A percentile compares a stretch with the other conserved stretches of the same genome.
Conservation (phyloP, 2,797 vertebrate species). For the Protosalanx chinensis region DNA sequence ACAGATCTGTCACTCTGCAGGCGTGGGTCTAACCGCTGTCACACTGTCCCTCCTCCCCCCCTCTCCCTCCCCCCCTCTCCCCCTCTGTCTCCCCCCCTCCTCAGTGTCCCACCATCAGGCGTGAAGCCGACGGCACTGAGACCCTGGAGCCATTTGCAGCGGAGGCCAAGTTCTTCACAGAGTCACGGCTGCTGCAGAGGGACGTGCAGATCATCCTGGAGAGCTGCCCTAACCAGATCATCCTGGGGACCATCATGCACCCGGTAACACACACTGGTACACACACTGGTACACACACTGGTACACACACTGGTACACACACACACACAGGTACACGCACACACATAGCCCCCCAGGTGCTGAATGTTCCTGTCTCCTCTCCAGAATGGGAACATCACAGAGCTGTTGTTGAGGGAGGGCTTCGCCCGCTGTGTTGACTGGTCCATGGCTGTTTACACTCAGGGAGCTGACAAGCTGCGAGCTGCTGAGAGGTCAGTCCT, state of each 20-base stretch:
- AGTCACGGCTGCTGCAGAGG: constrained; percentile 91
- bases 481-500: constrained; percentile 84
- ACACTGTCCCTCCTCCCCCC: background rate
- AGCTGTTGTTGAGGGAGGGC: constrained; percentile 91
- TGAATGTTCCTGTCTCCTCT: constrained; percentile 1
- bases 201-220: constrained; percentile 97
- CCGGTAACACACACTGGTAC: constrained; percentile 67
- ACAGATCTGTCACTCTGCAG: background rate
- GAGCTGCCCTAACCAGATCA: constrained; percentile 94
- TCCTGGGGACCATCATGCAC: constrained; percentile 94
- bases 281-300: constrained; percentile 1
- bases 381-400: constrained; percentile 97
- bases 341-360: constrained; percentile 30
- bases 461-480: constrained; percentile 91
- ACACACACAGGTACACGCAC: constrained; percentile 1
- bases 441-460: constrained; percentile 95
- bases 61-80: too few relatives aligned
- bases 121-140: constrained; percentile 87
- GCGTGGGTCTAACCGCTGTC: background rate
- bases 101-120: constrained; percentile 91
- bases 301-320: background rate
- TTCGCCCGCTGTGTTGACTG: constrained; percentile 97
- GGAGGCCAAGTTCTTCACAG: constrained; percentile 97
- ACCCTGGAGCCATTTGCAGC: constrained; percentile 89
- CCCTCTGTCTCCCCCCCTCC: background rate